Conservation (phyloP, 2,113 vertebrate species). For the Todiramphus chloris region DNA sequence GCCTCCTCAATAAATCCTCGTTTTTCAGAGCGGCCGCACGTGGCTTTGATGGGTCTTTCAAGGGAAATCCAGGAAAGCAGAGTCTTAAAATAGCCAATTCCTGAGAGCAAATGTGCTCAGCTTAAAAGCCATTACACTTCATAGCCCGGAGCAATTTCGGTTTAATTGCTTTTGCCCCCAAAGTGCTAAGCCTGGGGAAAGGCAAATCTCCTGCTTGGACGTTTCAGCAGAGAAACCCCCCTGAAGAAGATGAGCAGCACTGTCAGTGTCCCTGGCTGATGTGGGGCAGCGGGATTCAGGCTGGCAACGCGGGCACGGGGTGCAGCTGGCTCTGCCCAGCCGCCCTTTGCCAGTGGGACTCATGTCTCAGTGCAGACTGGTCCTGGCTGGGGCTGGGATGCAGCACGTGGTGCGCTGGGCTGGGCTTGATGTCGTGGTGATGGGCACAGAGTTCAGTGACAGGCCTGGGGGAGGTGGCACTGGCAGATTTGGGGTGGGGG, state of each 20-base stretch:
- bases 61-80: background rate
- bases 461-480: background rate
- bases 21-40: background rate
- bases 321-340: background rate
- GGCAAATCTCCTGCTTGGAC: background rate
- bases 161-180: background rate
- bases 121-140: background rate
- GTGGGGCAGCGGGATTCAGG: background rate
- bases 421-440: background rate
- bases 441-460: background rate
- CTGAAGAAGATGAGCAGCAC: background rate
- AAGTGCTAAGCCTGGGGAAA: background rate
- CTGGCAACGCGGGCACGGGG: background rate
- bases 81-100: background rate
- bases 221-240: background rate
- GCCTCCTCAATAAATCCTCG: background rate
- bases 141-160: background rate
- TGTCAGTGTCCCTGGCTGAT: background rate
- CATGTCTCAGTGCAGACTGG: background rate
- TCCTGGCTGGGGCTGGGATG: background rate
- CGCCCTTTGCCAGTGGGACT: accelerated
- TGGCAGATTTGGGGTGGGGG: background rate
- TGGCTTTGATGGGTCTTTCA: background rate
- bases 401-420: accelerated
- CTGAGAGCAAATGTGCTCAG: background rate